Conservation (phyloP, 1,140 invertebrate genomes). For the Andricus grossulariae region DNA sequence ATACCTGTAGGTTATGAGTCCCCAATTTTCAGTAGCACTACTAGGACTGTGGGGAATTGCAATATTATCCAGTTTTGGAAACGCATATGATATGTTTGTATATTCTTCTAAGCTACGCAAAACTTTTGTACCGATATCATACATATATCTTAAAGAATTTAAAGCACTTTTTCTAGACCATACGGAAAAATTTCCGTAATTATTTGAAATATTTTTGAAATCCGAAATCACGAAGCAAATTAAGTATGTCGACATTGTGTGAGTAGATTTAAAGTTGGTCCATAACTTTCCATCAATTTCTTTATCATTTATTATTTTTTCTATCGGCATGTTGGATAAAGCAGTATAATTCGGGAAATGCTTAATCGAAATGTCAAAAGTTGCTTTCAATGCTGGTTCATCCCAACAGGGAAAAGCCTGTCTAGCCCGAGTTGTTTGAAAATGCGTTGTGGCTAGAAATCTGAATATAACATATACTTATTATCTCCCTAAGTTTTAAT, state of each 20-base stretch:
- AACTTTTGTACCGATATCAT: constrained; percentile 51
- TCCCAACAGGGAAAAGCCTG: constrained; percentile 40
- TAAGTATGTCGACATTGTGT: constrained; percentile 85
- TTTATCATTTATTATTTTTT: constrained; percentile 41
- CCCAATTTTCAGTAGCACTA: constrained; percentile 82
- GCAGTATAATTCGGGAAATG: constrained; percentile 67
- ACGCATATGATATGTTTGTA: constrained; percentile 54
- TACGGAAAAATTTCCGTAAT: neutral
- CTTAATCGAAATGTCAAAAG: constrained; percentile 63
- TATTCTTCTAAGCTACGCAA: constrained; percentile 58
- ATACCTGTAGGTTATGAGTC: constrained; percentile 51
- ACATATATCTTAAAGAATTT: constrained; percentile 38
- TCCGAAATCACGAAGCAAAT: constrained; percentile 83
- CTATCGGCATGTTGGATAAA: constrained; percentile 74
- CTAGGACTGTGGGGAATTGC: constrained; percentile 79
- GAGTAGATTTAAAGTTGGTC: constrained; percentile 50
- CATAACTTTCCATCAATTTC: constrained; percentile 38
- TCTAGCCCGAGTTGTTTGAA: constrained; percentile 80
- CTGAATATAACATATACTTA: neutral
- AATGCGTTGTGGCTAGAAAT: constrained; percentile 74
- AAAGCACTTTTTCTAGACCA: constrained; percentile 56
- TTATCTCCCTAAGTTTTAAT: neutral
- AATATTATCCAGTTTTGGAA: constrained; percentile 72
- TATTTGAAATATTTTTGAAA: constrained; percentile 67
- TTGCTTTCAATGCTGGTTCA: too few species aligned